Evolutionary conservation across 2,113 vertebrate species (phyloP).

Genomic region (Okapia johnstoni): DNA sequence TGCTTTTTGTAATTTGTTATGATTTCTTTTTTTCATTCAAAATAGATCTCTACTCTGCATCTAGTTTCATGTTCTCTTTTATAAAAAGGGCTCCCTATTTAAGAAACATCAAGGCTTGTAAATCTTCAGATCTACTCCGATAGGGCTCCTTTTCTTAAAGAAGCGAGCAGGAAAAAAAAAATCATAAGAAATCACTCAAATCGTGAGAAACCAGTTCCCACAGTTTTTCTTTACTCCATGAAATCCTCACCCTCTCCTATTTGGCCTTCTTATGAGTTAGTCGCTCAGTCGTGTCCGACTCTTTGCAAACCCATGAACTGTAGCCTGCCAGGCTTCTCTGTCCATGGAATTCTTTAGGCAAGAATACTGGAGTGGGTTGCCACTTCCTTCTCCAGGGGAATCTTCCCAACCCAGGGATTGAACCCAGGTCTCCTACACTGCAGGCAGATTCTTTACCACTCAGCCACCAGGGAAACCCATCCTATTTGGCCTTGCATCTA

Average conservation of each 20-base stretch:
- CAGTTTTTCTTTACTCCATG: not conserved
- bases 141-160: not conserved
- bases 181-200: not conserved
- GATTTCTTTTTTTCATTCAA: not conserved
- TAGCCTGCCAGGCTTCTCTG: not conserved
- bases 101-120: not conserved
- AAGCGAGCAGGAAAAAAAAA: not conserved
- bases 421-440: not conserved
- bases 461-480: not conserved
- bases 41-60: not conserved
- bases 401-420: not conserved
- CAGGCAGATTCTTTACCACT: not conserved
- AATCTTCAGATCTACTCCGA: not conserved
- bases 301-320: not conserved
- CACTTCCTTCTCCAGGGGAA: not conserved
- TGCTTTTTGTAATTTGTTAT: not conserved
- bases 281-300: accelerated
- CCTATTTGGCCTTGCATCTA: not conserved
- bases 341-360: not conserved
- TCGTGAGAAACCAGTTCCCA: not conserved
- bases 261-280: not conserved
- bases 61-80: not conserved
- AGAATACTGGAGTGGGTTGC: not conserved
- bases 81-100: not conserved
- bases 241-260: not conserved